Conservation (phyloP, 2,113 vertebrate genomes). For the Rhinichthys klamathensis region DNA sequence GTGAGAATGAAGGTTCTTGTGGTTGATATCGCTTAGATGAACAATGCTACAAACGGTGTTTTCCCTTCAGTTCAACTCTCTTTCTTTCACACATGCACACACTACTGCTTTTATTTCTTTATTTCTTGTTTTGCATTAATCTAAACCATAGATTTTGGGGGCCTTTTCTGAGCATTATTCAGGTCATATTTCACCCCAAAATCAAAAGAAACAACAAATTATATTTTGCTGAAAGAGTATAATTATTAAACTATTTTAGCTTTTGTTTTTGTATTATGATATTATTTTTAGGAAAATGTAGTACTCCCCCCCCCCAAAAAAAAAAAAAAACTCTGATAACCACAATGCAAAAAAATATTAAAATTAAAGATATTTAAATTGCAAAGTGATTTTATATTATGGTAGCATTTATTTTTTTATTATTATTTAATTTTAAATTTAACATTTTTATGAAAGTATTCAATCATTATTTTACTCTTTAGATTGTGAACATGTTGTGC, state of each 20-base stretch:
- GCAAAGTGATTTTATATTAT: too few relatives aligned
- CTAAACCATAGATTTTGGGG: not conserved
- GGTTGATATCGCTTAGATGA: not conserved
- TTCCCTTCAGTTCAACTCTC: not conserved
- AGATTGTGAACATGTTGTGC: too few relatives aligned
- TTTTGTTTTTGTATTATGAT: not conserved
- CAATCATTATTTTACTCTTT: too few relatives aligned
- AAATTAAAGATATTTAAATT: not conserved
- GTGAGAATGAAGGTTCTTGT: not conserved
- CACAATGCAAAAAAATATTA: not conserved
- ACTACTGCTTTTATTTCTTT: not conserved
- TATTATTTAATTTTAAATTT: too few relatives aligned
- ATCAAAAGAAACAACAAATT: not conserved
- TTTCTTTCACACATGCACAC: not conserved
- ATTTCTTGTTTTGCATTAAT: not conserved
- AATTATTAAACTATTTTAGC: not conserved
- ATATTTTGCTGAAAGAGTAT: not conserved
- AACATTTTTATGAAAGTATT: too few relatives aligned
- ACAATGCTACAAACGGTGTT: not conserved
- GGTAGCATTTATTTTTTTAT: too few relatives aligned
- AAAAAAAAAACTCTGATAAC: not conserved
- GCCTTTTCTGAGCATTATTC: not conserved
- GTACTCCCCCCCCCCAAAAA: not conserved
- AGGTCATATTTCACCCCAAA: not conserved
- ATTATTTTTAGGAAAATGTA: not conserved